A percentile compares a stretch with the other conserved stretches of the same genome.
Evolutionary conservation across 2,113 vertebrate genomes (phyloP).

Genomic region (Ophthalmolycus amberensis): DNA sequence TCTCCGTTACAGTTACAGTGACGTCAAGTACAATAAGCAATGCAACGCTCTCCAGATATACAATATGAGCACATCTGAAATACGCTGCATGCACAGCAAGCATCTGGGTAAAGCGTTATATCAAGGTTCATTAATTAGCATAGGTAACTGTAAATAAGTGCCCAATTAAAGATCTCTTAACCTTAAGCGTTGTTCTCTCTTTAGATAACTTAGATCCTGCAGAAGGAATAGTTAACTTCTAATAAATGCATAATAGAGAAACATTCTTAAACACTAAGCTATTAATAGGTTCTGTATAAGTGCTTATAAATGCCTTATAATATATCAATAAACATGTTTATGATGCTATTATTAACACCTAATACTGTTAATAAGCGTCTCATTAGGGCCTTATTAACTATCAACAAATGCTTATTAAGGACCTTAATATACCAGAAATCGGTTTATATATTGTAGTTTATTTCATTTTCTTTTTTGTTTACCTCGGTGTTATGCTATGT

Average conservation of each 20-base stretch:
- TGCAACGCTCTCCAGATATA: conserved; percentile 19
- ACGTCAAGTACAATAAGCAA: conserved; percentile 23
- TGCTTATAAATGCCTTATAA: too few relatives aligned
- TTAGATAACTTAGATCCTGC: too few relatives aligned
- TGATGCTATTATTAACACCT: too few relatives aligned
- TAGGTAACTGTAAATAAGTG: too few relatives aligned
- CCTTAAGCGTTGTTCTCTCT: too few relatives aligned
- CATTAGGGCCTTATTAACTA: background rate
- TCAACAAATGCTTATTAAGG: too few relatives aligned
- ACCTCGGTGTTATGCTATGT: background rate
- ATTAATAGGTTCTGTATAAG: too few relatives aligned
- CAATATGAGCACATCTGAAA: background rate
- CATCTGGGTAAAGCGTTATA: background rate
- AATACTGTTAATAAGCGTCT: background rate
- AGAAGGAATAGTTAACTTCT: background rate
- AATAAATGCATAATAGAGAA: background rate
- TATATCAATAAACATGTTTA: too few relatives aligned
- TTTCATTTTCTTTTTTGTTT: background rate
- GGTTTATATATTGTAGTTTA: background rate
- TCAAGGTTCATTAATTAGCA: too few relatives aligned
- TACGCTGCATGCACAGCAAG: background rate
- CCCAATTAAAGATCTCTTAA: too few relatives aligned
- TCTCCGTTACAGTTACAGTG: conserved; percentile 16
- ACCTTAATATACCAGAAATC: too few relatives aligned
- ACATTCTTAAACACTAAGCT: too few relatives aligned